These are phyloP conservation scores for Blastobasis adustella DNA, from an alignment of 2,888 invertebrate species.

Conservation along the genomic window DNA sequence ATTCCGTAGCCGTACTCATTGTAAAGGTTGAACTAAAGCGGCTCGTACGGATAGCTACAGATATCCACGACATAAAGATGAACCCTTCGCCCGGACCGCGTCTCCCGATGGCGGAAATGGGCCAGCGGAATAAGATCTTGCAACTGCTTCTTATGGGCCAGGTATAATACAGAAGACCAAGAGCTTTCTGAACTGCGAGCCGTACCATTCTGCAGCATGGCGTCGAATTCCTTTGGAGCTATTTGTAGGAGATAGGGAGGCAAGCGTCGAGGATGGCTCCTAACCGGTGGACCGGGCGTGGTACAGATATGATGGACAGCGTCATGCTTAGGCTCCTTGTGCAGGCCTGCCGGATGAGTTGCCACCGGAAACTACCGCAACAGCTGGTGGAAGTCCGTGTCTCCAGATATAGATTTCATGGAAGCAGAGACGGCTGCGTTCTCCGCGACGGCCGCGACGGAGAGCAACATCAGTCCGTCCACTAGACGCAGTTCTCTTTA, in stretches of 20 bases:
- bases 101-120: too few species aligned
- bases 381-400: not conserved
- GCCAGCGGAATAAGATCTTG: too few species aligned
- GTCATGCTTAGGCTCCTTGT: too few species aligned
- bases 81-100: too few species aligned
- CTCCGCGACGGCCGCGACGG: not conserved
- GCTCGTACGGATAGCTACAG: too few species aligned
- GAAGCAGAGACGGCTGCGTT: not conserved
- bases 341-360: not conserved
- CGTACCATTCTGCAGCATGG: slow-evolving; percentile 2
- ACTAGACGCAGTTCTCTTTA: too few species aligned
- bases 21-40: too few species aligned
- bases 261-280: not conserved
- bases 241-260: not conserved
- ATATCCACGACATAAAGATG: too few species aligned
- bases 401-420: not conserved
- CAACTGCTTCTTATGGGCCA: slow-evolving; percentile 12
- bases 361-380: not conserved
- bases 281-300: not conserved
- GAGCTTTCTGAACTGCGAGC: slow-evolving; percentile 17
- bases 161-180: slow-evolving; percentile 28
- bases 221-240: slow-evolving; percentile 2
- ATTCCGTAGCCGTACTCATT: too few species aligned
- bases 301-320: not conserved
- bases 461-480: too few species aligned